Evolutionary conservation across 2,888 invertebrate species (phyloP), one percentile per base, ranked within the genome.

Genomic region (Agrilus mali): DNA sequence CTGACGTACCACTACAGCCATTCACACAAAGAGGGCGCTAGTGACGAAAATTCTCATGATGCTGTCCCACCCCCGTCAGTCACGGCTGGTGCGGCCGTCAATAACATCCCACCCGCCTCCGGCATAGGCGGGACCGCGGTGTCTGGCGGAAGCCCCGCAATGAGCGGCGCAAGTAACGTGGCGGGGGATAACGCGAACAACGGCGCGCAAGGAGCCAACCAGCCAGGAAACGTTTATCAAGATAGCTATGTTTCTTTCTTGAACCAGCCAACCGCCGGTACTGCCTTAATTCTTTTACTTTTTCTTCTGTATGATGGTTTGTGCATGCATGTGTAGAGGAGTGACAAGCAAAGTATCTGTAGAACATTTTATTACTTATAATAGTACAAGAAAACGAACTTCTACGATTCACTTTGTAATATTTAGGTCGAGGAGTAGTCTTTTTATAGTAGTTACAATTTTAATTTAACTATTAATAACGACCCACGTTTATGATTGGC

Each of bases 1-100:
- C 79, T 95, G 64, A 90, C 88, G 59, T 94, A 94, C 77, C 94
- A 95, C 79, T 88, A 86, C 77, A 83, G 85, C 63, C 92, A 92
- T 74, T 86, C 87, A 62, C 89, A 90, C 77, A 76, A 77, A 68
- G 75, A 77, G 60, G 70, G 74, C 50, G 68, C 60, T 61, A 67
- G 65, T 57, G 67, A 70, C 55, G 66, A 67, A 56, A 68, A 69
- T 59, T 69, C 60, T 55, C 64, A 68, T 56, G 67, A 67, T 59
- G 63, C 65, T 56, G 60, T 61, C 53, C 60, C 63, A 52, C 57
- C 61, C 51, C 59, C 63, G 46, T 55, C 60, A 50, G 49, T 48
- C 48, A 39, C 47, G 43, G 36, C 41, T 47, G 38, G 42, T 45
- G 40, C 46, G 33, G 46, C 43, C 20, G 46, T 17, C 32, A 39